Conservation (phyloP, 2,888 invertebrate genomes). For the Papilio gigon region DNA sequence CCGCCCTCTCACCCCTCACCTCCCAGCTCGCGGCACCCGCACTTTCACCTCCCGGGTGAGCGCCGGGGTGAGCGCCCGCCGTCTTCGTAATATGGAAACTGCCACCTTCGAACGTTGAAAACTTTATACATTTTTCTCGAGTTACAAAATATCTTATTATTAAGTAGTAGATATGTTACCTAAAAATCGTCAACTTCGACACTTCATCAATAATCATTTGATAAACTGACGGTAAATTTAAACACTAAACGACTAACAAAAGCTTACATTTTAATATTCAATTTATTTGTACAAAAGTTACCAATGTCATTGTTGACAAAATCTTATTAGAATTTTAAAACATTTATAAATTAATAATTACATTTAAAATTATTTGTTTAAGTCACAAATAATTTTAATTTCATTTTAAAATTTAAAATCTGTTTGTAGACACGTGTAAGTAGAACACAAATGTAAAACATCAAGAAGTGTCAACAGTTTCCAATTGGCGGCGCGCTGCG, state of each 20-base stretch:
- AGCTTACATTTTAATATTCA: too few species aligned
- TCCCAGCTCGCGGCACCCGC: slow-evolving; percentile 42
- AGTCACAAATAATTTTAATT: too few species aligned
- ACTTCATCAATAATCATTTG: not conserved
- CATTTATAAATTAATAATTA: too few species aligned
- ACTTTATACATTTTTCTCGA: not conserved
- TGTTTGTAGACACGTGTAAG: slow-evolving; percentile 2
- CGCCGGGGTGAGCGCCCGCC: slow-evolving; percentile 34
- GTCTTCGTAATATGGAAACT: slow-evolving; percentile 27
- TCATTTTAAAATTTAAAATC: too few species aligned
- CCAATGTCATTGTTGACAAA: not conserved
- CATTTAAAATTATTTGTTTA: too few species aligned
- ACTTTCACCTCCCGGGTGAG: slow-evolving; percentile 42
- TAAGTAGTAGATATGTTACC: not conserved
- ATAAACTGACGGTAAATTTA: not conserved
- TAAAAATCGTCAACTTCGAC: not conserved
- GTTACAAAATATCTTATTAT: not conserved
- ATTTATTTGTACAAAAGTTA: too few species aligned
- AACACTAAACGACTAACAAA: not conserved
- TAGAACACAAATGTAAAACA: slow-evolving; percentile 28
- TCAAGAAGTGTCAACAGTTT: slow-evolving; percentile 38
- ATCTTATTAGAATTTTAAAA: not conserved
- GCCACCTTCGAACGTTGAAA: slow-evolving; percentile 32
- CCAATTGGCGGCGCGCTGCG: slow-evolving; percentile 58
- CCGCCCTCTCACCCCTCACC: slow-evolving; percentile 47